Evolutionary conservation across 2,113 vertebrate species (phyloP).

Genomic region (Neodon shergylaensis): DNA sequence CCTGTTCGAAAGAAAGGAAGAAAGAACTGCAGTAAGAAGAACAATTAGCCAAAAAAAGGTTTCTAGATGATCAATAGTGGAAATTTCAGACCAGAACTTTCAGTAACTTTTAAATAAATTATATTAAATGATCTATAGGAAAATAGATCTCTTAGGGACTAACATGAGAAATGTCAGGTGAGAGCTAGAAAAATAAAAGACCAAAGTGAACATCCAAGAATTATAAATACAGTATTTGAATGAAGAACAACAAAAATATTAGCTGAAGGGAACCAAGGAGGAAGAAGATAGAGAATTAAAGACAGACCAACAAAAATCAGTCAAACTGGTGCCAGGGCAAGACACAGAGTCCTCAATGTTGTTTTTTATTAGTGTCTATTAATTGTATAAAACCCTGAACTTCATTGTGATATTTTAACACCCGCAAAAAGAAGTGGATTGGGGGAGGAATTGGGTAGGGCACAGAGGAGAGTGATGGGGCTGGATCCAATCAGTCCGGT

Average conservation of each 20-base stretch:
- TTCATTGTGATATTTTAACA: background rate
- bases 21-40: background rate
- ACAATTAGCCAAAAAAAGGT: background rate
- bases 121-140: background rate
- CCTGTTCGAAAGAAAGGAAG: background rate
- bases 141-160: background rate
- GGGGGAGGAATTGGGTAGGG: accelerated
- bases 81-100: background rate
- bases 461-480: background rate
- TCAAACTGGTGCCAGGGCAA: background rate
- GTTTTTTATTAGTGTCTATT: background rate
- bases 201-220: background rate
- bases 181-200: slow-evolving; percentile 38
- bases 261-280: background rate
- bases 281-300: background rate
- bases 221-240: background rate
- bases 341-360: background rate
- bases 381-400: background rate
- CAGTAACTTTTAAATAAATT: slow-evolving; percentile 10
- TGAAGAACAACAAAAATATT: background rate
- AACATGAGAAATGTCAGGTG: slow-evolving; percentile 20
- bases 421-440: background rate
- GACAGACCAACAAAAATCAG: background rate
- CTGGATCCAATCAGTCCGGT: background rate
- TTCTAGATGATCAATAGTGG: background rate